A percentile compares a stretch with the other conserved stretches of the same genome.
These are phyloP conservation scores for Hydrolagus colliei DNA, from an alignment of 2,797 vertebrate genomes.

Conservation along the genomic window DNA sequence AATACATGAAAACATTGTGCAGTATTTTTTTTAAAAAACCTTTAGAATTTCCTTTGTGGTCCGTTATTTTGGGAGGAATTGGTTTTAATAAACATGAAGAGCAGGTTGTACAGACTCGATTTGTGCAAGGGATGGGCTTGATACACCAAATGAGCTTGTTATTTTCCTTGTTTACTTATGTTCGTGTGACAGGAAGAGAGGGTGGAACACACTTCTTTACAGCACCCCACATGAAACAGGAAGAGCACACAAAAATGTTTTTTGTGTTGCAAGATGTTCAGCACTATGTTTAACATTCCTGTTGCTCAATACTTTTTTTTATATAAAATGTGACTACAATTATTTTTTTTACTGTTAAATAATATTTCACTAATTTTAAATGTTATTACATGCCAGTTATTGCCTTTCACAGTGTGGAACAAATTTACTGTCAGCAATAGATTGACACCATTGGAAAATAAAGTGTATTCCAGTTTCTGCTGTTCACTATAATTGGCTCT, in stretches of 20 bases:
- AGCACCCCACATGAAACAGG: not conserved
- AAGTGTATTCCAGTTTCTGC: not conserved
- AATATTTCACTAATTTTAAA: not conserved
- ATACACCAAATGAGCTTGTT: not conserved
- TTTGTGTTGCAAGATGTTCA: not conserved
- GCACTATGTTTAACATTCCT: not conserved
- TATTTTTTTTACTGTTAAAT: not conserved
- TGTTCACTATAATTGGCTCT: too few relatives aligned
- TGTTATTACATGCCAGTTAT: too few relatives aligned
- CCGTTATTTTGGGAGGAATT: not conserved
- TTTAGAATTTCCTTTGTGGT: too few relatives aligned
- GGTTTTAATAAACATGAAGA: not conserved
- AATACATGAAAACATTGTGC: too few relatives aligned
- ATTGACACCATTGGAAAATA: constrained; percentile 30
- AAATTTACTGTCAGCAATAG: not conserved
- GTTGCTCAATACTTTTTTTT: not conserved
- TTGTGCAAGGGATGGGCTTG: not conserved
- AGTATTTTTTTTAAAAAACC: too few relatives aligned
- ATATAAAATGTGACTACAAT: not conserved
- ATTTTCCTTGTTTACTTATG: not conserved
- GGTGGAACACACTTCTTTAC: not conserved
- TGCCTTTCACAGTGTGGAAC: too few relatives aligned
- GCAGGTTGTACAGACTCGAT: not conserved
- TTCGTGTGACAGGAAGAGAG: not conserved
- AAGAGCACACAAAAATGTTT: not conserved